Base-by-base conservation (phyloP, 2,888 invertebrate genomes). In the Caradrina kadenii region DNA sequence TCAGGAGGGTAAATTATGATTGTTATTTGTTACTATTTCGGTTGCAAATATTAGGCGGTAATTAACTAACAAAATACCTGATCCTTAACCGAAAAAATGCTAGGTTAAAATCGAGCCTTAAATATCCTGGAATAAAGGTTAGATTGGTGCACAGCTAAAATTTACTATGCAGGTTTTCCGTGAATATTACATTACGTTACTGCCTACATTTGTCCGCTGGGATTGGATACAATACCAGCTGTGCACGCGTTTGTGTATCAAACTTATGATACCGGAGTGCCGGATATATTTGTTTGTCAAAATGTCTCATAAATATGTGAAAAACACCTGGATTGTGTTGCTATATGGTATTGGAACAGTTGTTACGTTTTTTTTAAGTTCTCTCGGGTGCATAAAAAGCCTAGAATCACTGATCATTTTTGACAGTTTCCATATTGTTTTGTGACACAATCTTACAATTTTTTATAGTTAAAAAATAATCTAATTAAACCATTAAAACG, bases 231-330 rank as follows among this genome's bases (percentile, higher is more conserved):
- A 45, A 21, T 26, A 21, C 11, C 53, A 63, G 35, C 35, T 52
- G 42, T 22, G 45, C 19, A 52, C 11, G 35, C 35, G 26, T 50
- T 31, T 35, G 31, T 42, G 31, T 70, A 7, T 49, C 45, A 45
- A 52, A 48, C 11, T 10, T 39, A 35, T 63, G 21, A 42, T 31
- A 63, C 11, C 13, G 11, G 45, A 22, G 15, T 13, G 4, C 11
- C 7, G 15, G 19, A 6, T 48, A 26, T 26, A 26, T 15, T 48
- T 26, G n/a, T n/a, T 21, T 39, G 3, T n/a, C n/a, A 54, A 54
- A 53, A 68, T 19, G 45, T 15, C 13, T 52, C 45, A 63, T 48
- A 73, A 26, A 69, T 73, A 52, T 53, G 10, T 69, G 52, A 35
- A 2, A 22, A 7, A 21, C 5, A 39, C 4, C 8, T n/a, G 26